phyloP scores from a whole-genome alignment of 1,140 invertebrate species.

The Tetragonula clypearis region DNA sequence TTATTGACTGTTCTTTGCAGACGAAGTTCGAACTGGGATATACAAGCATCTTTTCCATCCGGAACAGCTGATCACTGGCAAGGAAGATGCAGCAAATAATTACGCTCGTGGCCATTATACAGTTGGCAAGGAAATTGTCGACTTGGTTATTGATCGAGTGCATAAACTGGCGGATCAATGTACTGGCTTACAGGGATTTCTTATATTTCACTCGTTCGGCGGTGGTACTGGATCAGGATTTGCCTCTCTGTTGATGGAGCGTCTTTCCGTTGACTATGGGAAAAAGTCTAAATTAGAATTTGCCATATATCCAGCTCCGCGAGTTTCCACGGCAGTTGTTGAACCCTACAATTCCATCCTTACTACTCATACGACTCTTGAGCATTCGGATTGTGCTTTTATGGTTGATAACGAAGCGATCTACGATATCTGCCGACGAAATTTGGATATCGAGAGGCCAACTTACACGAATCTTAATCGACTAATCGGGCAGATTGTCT shows the following conservation, averaged over 20 bases:
- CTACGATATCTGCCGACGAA: constrained; percentile 87
- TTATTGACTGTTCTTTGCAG: constrained; percentile 28
- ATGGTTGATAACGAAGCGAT: constrained; percentile 89
- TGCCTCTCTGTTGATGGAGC: constrained; percentile 62
- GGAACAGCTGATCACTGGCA: constrained; percentile 85
- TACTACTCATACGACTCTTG: constrained; percentile 86
- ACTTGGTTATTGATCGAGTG: constrained; percentile 55
- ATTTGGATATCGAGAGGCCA: constrained; percentile 85
- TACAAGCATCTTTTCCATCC: constrained; percentile 85
- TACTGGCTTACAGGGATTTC: constrained; percentile 60
- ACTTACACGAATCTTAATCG: constrained; percentile 73
- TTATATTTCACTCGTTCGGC: constrained; percentile 83
- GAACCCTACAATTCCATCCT: constrained; percentile 64
- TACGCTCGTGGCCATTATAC: constrained; percentile 82
- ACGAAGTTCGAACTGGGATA: constrained; percentile 79
- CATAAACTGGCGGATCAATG: constrained; percentile 62
- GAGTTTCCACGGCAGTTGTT: constrained; percentile 61
- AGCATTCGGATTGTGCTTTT: constrained; percentile 87
- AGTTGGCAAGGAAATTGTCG: constrained; percentile 63
- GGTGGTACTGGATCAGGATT: constrained; percentile 73
- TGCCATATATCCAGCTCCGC: constrained; percentile 64
- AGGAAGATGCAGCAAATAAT: constrained; percentile 86
- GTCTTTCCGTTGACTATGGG: constrained; percentile 80
- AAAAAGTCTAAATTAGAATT: constrained; percentile 88
- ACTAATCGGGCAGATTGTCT: constrained; percentile 80